Base-by-base conservation (phyloP, 2,113 vertebrate species). In the Melanotaenia duboulayi region DNA sequence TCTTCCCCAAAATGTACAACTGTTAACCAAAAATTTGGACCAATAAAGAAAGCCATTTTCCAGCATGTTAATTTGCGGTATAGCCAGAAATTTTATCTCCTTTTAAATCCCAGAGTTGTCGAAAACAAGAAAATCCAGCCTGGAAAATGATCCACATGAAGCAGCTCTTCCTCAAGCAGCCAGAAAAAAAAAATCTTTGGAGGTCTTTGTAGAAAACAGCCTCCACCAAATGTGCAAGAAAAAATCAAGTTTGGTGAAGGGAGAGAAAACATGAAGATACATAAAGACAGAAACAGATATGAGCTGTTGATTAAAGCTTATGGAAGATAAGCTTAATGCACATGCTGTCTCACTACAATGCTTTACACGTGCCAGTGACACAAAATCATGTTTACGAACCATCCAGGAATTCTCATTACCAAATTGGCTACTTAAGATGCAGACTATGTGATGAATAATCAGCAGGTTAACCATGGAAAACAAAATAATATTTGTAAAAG, bases 91-190 rank as follows among this genome's bases (percentile, higher is more conserved):
- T 23, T 71, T 52, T 64, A 78, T 75, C 72, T 71, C 22, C 65
- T 66, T 70, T 74, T 55, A 37, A 65, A 84, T 39, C 11, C 0
- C 9, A 48, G 40, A 49, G 22, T 25, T 8, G 28, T 54, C 56
- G 40, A 65, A 3, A 64, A 66, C 22, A 56, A 57, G 2, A 48
- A 60, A 44, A 62, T 39, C 50, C 20, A 57, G 14, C 51, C 60
- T 56, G 52, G 23, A 66, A 69, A 23, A 67, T 50, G 40, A 42
- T 73, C 25, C 44, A 49, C 25, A 17, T 12, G 40, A 73, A 50
- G 52, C 51, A 61, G 56, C 51, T 73, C 48, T 60, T 69, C 20
- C 64, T 35, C 32, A 72, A 73, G 20, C 59, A 65, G 68, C 44
- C 17, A 37, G 20, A 55, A 39, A 16, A 48, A 48, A 17, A 46